These are phyloP conservation scores for Stichopus horrens DNA, from an alignment of 53 echinoderm and acorn worm genomes.

Conservation along the genomic window DNA sequence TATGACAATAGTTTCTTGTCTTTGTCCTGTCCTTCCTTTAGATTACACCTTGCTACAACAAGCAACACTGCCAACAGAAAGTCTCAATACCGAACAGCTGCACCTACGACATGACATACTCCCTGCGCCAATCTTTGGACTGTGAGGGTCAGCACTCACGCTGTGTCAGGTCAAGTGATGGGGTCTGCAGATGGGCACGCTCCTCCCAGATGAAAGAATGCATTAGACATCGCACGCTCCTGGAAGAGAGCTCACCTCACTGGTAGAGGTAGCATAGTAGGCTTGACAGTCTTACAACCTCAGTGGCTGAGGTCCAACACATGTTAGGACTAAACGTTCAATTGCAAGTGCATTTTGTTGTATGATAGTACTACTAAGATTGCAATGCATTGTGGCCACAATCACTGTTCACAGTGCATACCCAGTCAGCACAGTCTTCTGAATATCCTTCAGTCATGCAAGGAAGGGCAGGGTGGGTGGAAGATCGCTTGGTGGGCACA, in stretches of 20 bases:
- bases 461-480: no score
- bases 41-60: constrained; percentile 32
- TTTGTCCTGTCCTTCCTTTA: background rate
- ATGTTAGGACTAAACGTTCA: no score
- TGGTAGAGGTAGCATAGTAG: background rate
- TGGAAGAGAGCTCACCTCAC: background rate
- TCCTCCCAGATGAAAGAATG: constrained; percentile 77
- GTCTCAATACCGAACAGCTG: constrained; percentile 68
- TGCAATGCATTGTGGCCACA: no score
- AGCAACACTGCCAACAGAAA: constrained; percentile 58
- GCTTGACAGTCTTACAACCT: no score
- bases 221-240: constrained; percentile 58
- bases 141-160: constrained; percentile 82
- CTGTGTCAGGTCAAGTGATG: constrained; percentile 71
- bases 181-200: constrained; percentile 80
- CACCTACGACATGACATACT: constrained; percentile 72
- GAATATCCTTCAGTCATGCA: no score
- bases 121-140: constrained; percentile 55
- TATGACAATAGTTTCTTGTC: no score
- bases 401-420: no score
- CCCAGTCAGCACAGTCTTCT: no score
- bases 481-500: no score
- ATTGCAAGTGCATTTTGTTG: no score
- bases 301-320: no score
- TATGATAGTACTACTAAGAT: no score